Conservation (phyloP, 2,888 invertebrate species). For the Chrysodeixis includens region DNA sequence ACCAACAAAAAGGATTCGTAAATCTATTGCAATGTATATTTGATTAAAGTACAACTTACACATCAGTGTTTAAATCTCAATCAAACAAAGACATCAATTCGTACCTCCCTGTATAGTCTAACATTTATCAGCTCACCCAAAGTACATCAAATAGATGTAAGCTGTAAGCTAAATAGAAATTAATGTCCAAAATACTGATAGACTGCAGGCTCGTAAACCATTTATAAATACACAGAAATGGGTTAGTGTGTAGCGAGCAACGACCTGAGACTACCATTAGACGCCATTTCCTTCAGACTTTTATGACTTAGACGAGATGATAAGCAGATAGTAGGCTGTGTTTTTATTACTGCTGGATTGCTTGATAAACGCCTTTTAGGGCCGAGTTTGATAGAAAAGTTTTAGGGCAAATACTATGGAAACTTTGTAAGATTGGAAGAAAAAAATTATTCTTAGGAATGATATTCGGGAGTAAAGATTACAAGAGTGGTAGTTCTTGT, state of each 20-base stretch:
- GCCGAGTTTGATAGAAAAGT: not conserved
- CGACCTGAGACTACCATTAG: conserved; percentile 58
- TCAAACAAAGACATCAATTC: not conserved
- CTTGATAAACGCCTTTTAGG: not conserved
- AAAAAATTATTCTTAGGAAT: no score
- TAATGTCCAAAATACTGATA: conserved; percentile 37
- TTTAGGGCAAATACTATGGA: not conserved
- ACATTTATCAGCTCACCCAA: conserved; percentile 4
- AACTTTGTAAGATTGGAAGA: no score
- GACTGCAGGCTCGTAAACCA: conserved; percentile 54
- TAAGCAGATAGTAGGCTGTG: conserved; percentile 53
- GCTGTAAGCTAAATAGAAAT: conserved; percentile 31
- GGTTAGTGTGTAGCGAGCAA: conserved; percentile 52
- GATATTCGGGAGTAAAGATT: no score
- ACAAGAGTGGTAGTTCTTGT: no score
- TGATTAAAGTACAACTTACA: not conserved
- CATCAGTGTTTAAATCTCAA: not conserved
- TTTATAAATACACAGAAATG: conserved; percentile 59
- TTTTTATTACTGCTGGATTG: conserved; percentile 11
- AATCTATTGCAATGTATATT: not conserved
- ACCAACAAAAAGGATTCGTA: no score
- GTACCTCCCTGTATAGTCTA: conserved; percentile 12
- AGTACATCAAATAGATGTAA: conserved; percentile 14
- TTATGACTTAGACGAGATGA: conserved; percentile 48
- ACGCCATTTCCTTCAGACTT: conserved; percentile 49